Evolutionary conservation across 2,888 invertebrate species (phyloP).

Genomic region (Diaperis boleti): DNA sequence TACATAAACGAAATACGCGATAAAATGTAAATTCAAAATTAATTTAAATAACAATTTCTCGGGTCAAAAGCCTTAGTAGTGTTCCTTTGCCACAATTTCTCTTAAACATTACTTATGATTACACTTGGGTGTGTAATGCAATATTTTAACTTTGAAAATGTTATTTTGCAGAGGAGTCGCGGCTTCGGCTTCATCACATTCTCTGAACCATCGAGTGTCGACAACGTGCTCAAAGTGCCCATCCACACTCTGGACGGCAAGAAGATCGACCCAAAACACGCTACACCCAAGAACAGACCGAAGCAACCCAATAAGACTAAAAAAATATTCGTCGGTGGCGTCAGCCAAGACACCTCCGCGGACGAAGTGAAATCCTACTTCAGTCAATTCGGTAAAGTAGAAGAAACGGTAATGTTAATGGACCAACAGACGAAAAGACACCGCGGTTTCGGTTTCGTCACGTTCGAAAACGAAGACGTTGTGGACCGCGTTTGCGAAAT

Average conservation of each 20-base stretch:
- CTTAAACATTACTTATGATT: too few species aligned
- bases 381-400: constrained; percentile 89
- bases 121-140: too few species aligned
- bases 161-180: constrained; percentile 84
- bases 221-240: constrained; percentile 90
- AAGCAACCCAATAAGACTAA: constrained; percentile 90
- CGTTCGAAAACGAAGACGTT: constrained; percentile 91
- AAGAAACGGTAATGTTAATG: constrained; percentile 94
- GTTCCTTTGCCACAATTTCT: too few species aligned
- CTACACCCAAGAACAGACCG: constrained; percentile 90
- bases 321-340: constrained; percentile 89
- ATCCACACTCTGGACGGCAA: constrained; percentile 93
- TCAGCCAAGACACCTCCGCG: constrained; percentile 91
- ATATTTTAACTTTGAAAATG: too few species aligned
- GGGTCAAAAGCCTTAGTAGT: too few species aligned
- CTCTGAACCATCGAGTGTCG: constrained; percentile 90
- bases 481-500: constrained; percentile 94
- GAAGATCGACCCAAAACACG: constrained; percentile 94
- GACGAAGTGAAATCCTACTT: constrained; percentile 93
- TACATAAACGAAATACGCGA: too few species aligned
- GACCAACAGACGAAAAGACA: constrained; percentile 94
- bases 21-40: too few species aligned
- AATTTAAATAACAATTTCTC: too few species aligned
- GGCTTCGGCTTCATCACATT: constrained; percentile 96
- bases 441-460: constrained; percentile 92